These are phyloP conservation scores for Harpagus bidentatus DNA, from an alignment of 2,113 vertebrate species.

Conservation along the genomic window DNA sequence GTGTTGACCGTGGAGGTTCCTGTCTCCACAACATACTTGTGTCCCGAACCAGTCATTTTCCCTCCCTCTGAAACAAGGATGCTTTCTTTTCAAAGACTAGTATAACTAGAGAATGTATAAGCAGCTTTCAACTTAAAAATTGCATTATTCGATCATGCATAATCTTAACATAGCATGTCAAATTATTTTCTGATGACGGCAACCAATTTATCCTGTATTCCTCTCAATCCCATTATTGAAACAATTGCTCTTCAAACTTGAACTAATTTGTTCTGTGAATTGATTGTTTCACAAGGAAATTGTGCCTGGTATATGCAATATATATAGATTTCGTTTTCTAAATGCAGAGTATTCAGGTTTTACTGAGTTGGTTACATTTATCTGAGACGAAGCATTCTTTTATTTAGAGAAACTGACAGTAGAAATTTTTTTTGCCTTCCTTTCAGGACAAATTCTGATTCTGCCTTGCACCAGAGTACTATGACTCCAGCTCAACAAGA, in stretches of 20 bases:
- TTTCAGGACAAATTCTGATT: slow-evolving; percentile 95
- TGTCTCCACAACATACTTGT: neutral
- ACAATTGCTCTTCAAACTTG: neutral
- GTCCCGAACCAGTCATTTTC: neutral
- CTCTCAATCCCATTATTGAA: neutral
- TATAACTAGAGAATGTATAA: neutral
- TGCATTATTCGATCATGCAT: neutral
- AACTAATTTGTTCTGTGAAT: neutral
- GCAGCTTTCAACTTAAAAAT: neutral
- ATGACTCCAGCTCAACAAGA: slow-evolving; percentile 89
- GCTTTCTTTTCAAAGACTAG: neutral
- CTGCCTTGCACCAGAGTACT: slow-evolving; percentile 96
- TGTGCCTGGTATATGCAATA: neutral
- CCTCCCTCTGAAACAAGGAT: neutral
- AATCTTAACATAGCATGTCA: neutral
- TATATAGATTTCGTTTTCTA: neutral
- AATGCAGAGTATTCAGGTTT: neutral
- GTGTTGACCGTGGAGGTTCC: neutral
- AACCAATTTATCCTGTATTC: neutral
- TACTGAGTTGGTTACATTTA: neutral
- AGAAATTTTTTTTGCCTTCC: neutral
- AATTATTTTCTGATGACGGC: neutral
- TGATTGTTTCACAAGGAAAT: neutral
- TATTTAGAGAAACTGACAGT: neutral
- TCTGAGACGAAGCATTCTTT: neutral